phyloP scores from a whole-genome alignment of 2,888 invertebrate species.

The Chrysomela aeneicollis region DNA sequence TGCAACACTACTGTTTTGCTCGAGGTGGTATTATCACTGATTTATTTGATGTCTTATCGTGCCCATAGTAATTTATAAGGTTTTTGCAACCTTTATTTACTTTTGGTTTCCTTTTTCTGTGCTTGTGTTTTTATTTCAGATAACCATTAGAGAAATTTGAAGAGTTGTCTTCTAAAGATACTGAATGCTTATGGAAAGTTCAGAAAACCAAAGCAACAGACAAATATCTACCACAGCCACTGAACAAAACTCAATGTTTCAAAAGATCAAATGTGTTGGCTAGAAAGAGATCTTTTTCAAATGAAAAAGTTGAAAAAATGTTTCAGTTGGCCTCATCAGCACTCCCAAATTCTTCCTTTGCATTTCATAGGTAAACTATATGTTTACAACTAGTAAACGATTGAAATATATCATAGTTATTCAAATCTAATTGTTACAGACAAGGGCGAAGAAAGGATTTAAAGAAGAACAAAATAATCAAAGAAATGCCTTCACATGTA shows the following conservation, averaged over 20 bases:
- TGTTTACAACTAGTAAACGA: no score
- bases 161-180: neutral
- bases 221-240: neutral
- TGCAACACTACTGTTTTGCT: neutral
- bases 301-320: neutral
- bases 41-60: neutral
- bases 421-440: neutral
- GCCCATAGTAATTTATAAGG: neutral
- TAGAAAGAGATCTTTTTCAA: neutral
- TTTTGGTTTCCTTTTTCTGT: neutral
- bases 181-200: neutral
- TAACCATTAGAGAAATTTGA: neutral
- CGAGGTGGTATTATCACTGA: neutral
- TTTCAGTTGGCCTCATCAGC: slow-evolving; percentile 11
- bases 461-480: neutral
- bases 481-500: neutral
- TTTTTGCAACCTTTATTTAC: neutral
- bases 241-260: neutral
- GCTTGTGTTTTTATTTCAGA: neutral
- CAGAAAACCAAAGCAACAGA: neutral
- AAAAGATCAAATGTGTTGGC: neutral
- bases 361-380: no score
- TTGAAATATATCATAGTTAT: no score
- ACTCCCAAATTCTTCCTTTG: slow-evolving; percentile 28
- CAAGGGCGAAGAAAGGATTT: neutral